Percentiles rank a stretch among this genome's conserved stretches.
Conservation (phyloP, 2,113 vertebrate species). For the Antidorcas marsupialis region DNA sequence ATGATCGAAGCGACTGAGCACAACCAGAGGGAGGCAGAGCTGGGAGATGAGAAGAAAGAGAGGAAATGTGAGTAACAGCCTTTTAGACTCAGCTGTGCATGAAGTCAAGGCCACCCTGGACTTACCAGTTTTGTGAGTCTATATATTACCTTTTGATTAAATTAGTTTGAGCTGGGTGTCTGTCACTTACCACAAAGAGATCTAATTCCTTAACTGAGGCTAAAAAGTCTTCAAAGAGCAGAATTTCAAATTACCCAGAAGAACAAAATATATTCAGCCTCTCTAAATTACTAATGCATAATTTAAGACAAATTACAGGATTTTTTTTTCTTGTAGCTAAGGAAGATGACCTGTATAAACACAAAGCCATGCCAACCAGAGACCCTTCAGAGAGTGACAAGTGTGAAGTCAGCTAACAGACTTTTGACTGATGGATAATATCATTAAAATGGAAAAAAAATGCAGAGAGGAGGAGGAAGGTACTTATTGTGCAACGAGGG, state of each 20-base stretch:
- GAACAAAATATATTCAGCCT: conserved; percentile 4
- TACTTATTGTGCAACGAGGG: too few relatives aligned
- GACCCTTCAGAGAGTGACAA: background rate
- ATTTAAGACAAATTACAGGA: conserved; percentile 38
- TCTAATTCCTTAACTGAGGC: background rate
- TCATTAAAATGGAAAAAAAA: conserved; percentile 11
- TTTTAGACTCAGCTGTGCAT: background rate
- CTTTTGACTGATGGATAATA: background rate
- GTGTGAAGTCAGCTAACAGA: background rate
- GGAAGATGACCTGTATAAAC: background rate
- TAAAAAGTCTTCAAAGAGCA: conserved; percentile 36
- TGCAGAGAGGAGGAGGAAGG: too few relatives aligned
- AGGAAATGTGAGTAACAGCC: background rate
- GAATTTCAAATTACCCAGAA: background rate
- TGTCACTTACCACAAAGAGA: background rate
- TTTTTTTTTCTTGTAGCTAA: conserved; percentile 15
- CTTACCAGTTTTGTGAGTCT: background rate
- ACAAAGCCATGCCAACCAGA: background rate
- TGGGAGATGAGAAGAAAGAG: background rate
- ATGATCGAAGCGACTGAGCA: background rate
- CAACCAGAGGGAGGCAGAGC: background rate
- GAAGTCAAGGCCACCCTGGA: background rate
- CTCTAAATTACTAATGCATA: background rate
- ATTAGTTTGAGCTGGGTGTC: background rate
- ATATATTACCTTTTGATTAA: background rate